Evolutionary conservation across 2,797 vertebrate genomes (phyloP).

Genomic region (Sebastes trivittatus): DNA sequence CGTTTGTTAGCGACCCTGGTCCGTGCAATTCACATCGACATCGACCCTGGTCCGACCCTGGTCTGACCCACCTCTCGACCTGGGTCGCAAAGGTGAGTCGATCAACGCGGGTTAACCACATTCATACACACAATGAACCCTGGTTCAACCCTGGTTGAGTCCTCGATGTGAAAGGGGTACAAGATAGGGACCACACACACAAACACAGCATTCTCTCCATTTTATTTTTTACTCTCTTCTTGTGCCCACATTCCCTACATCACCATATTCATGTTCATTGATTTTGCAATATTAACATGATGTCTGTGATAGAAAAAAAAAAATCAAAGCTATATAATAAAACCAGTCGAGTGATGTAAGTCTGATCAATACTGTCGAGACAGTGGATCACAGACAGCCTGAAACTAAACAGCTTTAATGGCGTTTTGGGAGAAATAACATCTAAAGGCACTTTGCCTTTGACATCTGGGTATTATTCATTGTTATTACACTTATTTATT

Average conservation of each 20-base stretch:
- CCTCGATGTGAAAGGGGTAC: too few relatives aligned
- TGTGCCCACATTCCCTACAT: conserved; percentile 32
- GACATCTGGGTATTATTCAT: conserved; percentile 45
- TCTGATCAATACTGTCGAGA: conserved; percentile 73
- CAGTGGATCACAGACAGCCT: conserved; percentile 45
- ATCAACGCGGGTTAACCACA: too few relatives aligned
- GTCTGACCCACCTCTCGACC: too few relatives aligned
- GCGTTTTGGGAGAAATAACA: conserved; percentile 58
- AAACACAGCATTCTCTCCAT: neutral
- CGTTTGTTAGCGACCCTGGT: too few relatives aligned
- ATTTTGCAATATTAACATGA: conserved; percentile 59
- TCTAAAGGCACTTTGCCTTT: conserved; percentile 41
- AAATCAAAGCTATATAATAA: conserved; percentile 63
- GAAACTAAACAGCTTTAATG: conserved; percentile 57
- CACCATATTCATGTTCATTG: conserved; percentile 62
- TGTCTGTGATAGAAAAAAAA: conserved; percentile 57
- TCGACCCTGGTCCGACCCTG: too few relatives aligned
- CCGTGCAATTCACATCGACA: too few relatives aligned
- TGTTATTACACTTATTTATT: conserved; percentile 47
- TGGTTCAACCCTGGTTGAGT: too few relatives aligned
- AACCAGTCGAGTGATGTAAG: conserved; percentile 60
- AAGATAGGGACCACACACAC: neutral
- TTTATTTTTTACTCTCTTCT: conserved; percentile 18
- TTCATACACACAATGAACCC: too few relatives aligned
- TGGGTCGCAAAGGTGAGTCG: too few relatives aligned